phyloP scores from a whole-genome alignment of 2,797 vertebrate genomes.

The Discoglossus pictus region DNA sequence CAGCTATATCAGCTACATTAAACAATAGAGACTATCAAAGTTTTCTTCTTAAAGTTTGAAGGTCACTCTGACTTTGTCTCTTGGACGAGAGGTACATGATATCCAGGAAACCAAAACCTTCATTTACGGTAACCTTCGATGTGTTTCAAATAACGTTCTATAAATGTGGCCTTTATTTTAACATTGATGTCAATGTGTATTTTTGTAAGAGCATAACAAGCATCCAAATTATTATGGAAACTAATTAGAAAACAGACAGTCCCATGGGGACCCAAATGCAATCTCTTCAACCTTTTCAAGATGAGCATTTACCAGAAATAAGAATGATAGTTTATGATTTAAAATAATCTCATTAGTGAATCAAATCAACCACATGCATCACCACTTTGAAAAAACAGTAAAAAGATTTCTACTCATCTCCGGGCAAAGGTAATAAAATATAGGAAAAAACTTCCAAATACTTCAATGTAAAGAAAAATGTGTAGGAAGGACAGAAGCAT shows the following conservation, averaged over 20 bases:
- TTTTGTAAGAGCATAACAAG: slow-evolving; percentile 25
- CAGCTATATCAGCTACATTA: no score
- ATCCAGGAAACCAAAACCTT: slow-evolving; percentile 32
- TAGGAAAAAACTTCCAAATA: neutral
- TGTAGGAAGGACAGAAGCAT: slow-evolving; percentile 21
- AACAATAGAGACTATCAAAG: no score
- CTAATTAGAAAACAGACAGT: slow-evolving; percentile 34
- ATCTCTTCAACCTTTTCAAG: slow-evolving; percentile 18
- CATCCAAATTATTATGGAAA: slow-evolving; percentile 27
- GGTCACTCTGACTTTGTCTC: slow-evolving; percentile 35
- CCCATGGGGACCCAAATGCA: slow-evolving; percentile 2
- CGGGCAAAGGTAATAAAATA: slow-evolving; percentile 28
- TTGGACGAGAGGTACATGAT: slow-evolving; percentile 16
- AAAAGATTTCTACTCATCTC: slow-evolving; percentile 9
- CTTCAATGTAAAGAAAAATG: slow-evolving; percentile 4
- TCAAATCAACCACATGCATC: slow-evolving; percentile 6
- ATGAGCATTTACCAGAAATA: slow-evolving; percentile 37
- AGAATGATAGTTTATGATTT: slow-evolving; percentile 19
- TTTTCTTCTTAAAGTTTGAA: slow-evolving; percentile 22
- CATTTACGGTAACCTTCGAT: slow-evolving; percentile 31
- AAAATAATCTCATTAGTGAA: slow-evolving; percentile 21
- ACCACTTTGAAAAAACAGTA: neutral
- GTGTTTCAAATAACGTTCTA: slow-evolving; percentile 26
- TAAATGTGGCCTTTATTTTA: slow-evolving; percentile 8
- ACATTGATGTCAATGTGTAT: slow-evolving; percentile 23